These are phyloP conservation scores for Dryobotodes eremita DNA, from an alignment of 2,888 invertebrate species.

Conservation along the genomic window DNA sequence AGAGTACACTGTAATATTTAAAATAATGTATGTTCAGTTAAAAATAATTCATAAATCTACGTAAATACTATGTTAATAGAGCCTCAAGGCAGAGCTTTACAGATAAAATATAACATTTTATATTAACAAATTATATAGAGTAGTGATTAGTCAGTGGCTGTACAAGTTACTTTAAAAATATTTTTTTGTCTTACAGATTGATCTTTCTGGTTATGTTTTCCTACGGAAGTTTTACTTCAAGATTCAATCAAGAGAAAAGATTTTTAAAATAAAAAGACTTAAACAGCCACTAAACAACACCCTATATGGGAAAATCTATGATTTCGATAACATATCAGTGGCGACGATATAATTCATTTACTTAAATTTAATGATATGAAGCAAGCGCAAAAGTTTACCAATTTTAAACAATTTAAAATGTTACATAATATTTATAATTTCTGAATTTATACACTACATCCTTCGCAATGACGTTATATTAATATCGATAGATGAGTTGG, in stretches of 20 bases:
- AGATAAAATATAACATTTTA: slow-evolving; percentile 64
- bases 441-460: slow-evolving; percentile 54
- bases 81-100: slow-evolving; percentile 58
- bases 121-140: slow-evolving; percentile 63
- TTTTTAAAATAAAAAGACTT: slow-evolving; percentile 26
- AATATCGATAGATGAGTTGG: slow-evolving; percentile 17
- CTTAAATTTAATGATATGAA: slow-evolving; percentile 89
- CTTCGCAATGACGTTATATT: slow-evolving; percentile 47
- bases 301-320: slow-evolving; percentile 66
- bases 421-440: slow-evolving; percentile 37
- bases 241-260: slow-evolving; percentile 12
- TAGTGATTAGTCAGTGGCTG: slow-evolving; percentile 52
- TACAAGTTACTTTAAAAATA: slow-evolving; percentile 17
- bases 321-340: slow-evolving; percentile 64
- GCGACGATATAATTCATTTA: slow-evolving; percentile 72
- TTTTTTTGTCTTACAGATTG: not conserved
- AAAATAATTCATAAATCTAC: slow-evolving; percentile 52
- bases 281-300: slow-evolving; percentile 54
- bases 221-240: slow-evolving; percentile 51
- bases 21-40: slow-evolving; percentile 26
- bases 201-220: not conserved
- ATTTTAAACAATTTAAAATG: slow-evolving; percentile 63
- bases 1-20: slow-evolving; percentile 5
- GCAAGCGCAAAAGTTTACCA: slow-evolving; percentile 83
- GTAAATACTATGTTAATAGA: slow-evolving; percentile 53